Evolutionary conservation across 2,797 vertebrate species (phyloP).

Genomic region (Fistularia commersonii): DNA sequence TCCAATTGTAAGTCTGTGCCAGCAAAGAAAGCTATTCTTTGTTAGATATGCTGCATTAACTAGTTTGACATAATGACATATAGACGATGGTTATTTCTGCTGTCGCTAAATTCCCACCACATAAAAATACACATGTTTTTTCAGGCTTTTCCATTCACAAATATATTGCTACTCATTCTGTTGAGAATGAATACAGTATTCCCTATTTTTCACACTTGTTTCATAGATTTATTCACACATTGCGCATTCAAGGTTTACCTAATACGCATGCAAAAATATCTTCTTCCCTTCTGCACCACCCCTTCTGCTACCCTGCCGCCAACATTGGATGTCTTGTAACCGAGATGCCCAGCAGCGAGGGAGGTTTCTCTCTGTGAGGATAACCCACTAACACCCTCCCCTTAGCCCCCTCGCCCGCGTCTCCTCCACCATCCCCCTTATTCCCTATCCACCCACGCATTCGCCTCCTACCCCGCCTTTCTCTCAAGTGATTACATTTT

Average conservation of each 20-base stretch:
- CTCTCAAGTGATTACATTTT: conserved; percentile 44
- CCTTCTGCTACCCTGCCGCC: not conserved
- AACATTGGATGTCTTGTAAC: not conserved
- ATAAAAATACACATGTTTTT: conserved; percentile 7
- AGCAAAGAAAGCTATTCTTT: too few species aligned
- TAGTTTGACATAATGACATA: too few species aligned
- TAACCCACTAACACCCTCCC: conserved; percentile 29
- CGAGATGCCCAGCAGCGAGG: conserved; percentile 36
- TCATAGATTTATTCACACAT: conserved; percentile 22
- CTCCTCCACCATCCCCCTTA: conserved; percentile 28
- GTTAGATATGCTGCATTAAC: too few species aligned
- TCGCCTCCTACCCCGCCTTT: conserved; percentile 18
- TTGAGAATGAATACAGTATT: conserved; percentile 16
- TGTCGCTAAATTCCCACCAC: not conserved
- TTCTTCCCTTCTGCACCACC: conserved; percentile 9
- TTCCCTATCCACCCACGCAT: conserved; percentile 46
- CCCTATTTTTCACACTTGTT: conserved; percentile 15
- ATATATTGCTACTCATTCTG: conserved; percentile 16
- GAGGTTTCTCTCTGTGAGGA: conserved; percentile 45
- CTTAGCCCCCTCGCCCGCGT: conserved; percentile 13
- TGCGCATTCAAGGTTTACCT: conserved; percentile 33
- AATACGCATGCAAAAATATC: conserved; percentile 34
- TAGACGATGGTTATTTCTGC: not conserved
- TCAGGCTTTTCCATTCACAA: conserved; percentile 28
- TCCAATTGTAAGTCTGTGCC: too few species aligned